phyloP scores from a whole-genome alignment of 2,888 invertebrate genomes.

The Volucella inanis region DNA sequence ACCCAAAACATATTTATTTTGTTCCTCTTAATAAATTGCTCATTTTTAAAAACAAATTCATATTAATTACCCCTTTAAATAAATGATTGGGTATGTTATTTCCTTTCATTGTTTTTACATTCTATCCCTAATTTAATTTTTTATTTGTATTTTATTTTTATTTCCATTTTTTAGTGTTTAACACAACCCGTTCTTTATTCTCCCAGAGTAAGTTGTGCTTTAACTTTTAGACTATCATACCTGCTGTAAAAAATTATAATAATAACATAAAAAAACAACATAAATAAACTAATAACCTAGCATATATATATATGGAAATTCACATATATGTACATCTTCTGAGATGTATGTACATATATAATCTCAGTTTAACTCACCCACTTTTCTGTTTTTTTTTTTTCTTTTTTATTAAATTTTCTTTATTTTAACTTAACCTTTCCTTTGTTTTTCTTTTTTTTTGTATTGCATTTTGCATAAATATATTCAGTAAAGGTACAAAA shows the following conservation, averaged over 20 bases:
- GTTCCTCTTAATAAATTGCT: slow-evolving; percentile 22
- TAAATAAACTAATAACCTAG: slow-evolving; percentile 34
- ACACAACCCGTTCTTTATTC: slow-evolving; percentile 72
- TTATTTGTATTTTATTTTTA: slow-evolving; percentile 68
- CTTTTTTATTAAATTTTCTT: slow-evolving; percentile 38
- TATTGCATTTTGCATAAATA: slow-evolving; percentile 65
- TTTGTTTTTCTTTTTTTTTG: slow-evolving; percentile 35
- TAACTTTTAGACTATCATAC: slow-evolving; percentile 56
- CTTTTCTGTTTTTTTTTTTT: slow-evolving; percentile 14
- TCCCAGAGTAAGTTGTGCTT: slow-evolving; percentile 72
- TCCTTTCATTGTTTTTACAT: slow-evolving; percentile 74
- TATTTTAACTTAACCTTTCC: slow-evolving; percentile 30
- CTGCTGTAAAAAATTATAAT: slow-evolving; percentile 34
- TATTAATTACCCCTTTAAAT: slow-evolving; percentile 36
- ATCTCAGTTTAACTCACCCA: slow-evolving; percentile 21
- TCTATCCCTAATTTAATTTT: slow-evolving; percentile 72
- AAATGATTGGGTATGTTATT: slow-evolving; percentile 74
- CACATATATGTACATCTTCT: slow-evolving; percentile 28
- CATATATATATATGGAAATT: slow-evolving; percentile 15
- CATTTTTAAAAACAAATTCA: slow-evolving; percentile 21
- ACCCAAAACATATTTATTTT: slow-evolving; percentile 3
- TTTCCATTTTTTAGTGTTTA: slow-evolving; percentile 72
- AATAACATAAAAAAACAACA: slow-evolving; percentile 12
- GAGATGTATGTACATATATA: slow-evolving; percentile 31
- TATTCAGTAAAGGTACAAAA: slow-evolving; percentile 63